Conservation (phyloP, 2,797 vertebrate genomes). For the Adelosebastes latens region DNA sequence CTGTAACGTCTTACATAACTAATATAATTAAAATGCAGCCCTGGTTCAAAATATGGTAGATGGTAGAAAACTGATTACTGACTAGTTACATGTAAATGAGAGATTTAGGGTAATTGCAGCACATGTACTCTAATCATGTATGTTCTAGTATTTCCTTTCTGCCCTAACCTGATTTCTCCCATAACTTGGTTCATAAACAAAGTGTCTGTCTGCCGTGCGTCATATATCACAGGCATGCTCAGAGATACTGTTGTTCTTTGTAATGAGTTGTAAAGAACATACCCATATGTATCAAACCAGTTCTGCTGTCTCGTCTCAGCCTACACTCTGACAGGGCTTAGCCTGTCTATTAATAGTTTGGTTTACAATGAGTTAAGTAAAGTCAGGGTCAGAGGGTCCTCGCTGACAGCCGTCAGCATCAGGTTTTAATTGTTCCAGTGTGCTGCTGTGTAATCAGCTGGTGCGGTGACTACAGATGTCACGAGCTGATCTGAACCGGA, state of each 20-base stretch:
- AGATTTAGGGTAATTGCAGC: not conserved
- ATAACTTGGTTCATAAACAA: not conserved
- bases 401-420: slow-evolving; percentile 22
- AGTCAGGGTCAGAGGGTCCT: not conserved
- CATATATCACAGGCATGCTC: slow-evolving; percentile 4
- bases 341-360: not conserved
- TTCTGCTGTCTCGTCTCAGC: not conserved
- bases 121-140: not conserved
- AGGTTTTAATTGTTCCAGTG: slow-evolving; percentile 1
- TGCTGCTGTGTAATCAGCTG: not conserved
- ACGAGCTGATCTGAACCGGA: not conserved
- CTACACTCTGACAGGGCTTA: not conserved
- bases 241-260: not conserved
- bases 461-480: not conserved
- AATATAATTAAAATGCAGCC: not conserved
- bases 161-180: not conserved
- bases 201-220: not conserved
- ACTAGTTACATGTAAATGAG: not conserved
- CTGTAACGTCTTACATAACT: not conserved
- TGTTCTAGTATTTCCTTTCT: slow-evolving; percentile 7
- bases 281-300: slow-evolving; percentile 6
- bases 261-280: not conserved
- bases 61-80: not conserved
- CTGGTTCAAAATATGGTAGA: not conserved
- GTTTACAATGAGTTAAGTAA: not conserved